These are phyloP conservation scores for Stylophora pistillata DNA, from an alignment of 64 coral and sea anemone genomes.

Conservation along the genomic window DNA sequence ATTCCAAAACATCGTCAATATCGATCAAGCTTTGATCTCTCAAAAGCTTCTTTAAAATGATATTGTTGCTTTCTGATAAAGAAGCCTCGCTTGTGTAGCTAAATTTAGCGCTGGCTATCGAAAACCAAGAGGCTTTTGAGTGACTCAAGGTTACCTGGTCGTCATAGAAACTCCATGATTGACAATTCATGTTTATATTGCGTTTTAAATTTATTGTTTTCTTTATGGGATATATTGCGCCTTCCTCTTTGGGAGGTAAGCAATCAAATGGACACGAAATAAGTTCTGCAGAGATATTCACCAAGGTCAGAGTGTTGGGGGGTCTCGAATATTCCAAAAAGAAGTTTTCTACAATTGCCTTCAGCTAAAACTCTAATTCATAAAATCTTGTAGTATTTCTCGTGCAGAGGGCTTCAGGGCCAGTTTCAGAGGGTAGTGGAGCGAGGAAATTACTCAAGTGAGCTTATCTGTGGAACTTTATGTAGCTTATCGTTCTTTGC, in stretches of 20 bases:
- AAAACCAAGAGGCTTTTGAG: not conserved
- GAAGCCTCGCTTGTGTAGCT: not conserved
- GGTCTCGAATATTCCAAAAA: not conserved
- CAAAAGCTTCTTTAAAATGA: slow-evolving; percentile 16
- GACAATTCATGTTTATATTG: not conserved
- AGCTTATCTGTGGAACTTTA: not conserved
- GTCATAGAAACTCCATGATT: slow-evolving; percentile 15
- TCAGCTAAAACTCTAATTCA: not conserved
- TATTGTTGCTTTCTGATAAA: not conserved
- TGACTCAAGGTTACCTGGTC: not conserved
- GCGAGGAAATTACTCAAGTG: slow-evolving; percentile 1
- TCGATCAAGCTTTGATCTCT: not conserved
- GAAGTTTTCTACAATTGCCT: not conserved
- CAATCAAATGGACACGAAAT: slow-evolving; percentile 4
- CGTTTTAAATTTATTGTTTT: not conserved
- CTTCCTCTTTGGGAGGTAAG: not conserved
- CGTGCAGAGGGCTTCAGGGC: not conserved
- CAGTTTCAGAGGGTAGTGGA: not conserved
- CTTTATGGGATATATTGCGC: not conserved
- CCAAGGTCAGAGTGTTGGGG: not conserved
- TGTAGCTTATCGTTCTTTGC: not conserved
- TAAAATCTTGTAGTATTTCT: not conserved
- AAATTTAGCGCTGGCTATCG: not conserved
- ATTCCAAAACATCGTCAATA: slow-evolving; percentile 7
- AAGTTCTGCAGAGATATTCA: not conserved